Conservation (phyloP, 2,113 vertebrate species). For the Ceuthmochares aereus region DNA sequence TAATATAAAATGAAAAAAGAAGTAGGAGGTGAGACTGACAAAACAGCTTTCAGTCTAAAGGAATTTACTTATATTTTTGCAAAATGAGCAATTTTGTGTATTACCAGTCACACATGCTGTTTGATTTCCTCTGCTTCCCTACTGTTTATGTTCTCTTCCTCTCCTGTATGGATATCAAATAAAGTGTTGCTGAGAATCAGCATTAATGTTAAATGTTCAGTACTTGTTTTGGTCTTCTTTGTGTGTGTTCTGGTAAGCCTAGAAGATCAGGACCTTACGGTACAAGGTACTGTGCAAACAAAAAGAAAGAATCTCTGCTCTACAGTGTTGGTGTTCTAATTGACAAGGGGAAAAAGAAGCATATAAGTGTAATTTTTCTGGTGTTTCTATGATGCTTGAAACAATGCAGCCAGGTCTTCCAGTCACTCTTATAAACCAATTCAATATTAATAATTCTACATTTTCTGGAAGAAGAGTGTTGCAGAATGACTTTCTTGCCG, state of each 20-base stretch:
- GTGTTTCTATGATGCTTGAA: neutral
- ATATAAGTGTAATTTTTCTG: neutral
- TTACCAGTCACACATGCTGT: neutral
- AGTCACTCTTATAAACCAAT: neutral
- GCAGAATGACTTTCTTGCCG: neutral
- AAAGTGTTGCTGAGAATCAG: neutral
- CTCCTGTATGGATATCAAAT: neutral
- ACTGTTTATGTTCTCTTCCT: neutral
- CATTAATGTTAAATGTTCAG: neutral
- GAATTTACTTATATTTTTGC: neutral
- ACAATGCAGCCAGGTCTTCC: neutral
- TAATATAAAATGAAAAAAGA: neutral
- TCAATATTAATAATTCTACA: neutral
- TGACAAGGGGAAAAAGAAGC: neutral
- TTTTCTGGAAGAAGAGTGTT: neutral
- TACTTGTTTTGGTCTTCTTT: neutral
- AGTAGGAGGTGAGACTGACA: neutral
- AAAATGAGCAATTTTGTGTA: neutral
- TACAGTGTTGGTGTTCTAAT: neutral
- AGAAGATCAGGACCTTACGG: neutral
- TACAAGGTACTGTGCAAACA: neutral
- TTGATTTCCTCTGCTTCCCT: constrained; percentile 15
- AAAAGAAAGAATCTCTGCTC: neutral
- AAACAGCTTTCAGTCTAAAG: neutral
- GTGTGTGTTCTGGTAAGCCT: neutral